Conservation (phyloP, 2,113 vertebrate genomes). For the Phainopepla nitens region DNA sequence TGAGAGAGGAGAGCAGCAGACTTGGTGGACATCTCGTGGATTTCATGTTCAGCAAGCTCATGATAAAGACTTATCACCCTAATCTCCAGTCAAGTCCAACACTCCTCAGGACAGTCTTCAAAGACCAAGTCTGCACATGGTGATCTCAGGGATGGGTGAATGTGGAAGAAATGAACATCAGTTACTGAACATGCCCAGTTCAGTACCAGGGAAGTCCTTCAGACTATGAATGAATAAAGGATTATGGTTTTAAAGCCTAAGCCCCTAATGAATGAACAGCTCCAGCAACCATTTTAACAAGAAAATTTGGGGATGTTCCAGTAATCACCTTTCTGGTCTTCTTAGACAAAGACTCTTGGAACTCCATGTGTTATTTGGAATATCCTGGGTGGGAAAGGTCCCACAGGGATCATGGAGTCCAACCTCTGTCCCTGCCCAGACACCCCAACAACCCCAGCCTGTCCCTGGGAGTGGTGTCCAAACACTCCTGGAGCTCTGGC, state of each 20-base stretch:
- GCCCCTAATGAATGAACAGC: neutral
- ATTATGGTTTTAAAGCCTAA: neutral
- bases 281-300: neutral
- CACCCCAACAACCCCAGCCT: neutral
- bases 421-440: neutral
- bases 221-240: neutral
- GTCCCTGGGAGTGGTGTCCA: rapidly evolving
- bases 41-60: neutral
- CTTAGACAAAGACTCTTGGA: neutral
- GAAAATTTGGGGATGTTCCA: neutral
- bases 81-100: neutral
- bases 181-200: neutral
- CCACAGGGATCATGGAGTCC: neutral
- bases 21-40: neutral
- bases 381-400: neutral
- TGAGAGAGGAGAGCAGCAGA: neutral
- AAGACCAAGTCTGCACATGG: neutral
- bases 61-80: neutral
- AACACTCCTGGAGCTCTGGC: neutral
- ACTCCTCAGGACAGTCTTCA: rapidly evolving
- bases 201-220: neutral
- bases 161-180: neutral
- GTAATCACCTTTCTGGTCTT: neutral
- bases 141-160: neutral
- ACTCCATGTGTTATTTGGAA: neutral